phyloP scores from a whole-genome alignment of 2,113 vertebrate genomes.

The Nothoprocta pentlandii region DNA sequence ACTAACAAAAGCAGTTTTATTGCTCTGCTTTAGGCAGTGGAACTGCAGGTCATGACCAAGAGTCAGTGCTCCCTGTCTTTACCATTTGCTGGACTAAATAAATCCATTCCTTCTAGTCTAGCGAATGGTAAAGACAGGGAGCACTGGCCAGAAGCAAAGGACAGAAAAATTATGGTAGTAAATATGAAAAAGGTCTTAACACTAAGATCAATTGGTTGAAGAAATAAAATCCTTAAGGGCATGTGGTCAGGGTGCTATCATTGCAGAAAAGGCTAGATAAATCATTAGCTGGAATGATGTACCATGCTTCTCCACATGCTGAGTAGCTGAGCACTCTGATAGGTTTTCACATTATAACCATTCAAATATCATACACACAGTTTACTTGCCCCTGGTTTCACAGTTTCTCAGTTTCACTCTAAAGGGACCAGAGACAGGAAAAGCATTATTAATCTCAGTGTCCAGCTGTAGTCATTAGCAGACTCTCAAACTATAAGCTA shows the following conservation, averaged over 20 bases:
- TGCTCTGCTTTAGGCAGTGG: background rate
- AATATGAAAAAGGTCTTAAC: constrained; percentile 65
- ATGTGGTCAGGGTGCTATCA: background rate
- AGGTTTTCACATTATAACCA: background rate
- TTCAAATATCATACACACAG: background rate
- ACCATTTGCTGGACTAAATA: too few relatives aligned
- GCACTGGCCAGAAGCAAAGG: constrained; percentile 54
- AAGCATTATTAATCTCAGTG: background rate
- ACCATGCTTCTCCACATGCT: background rate
- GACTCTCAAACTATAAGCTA: background rate
- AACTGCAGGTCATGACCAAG: background rate
- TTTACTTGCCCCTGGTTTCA: background rate
- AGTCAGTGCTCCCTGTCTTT: too few relatives aligned
- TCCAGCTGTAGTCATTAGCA: background rate
- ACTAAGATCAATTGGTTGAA: constrained; percentile 52
- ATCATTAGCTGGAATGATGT: background rate
- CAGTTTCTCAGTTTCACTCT: background rate
- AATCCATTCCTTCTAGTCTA: constrained; percentile 17
- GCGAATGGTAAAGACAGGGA: constrained; percentile 26
- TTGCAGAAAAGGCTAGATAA: constrained; percentile 21
- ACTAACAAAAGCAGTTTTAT: background rate
- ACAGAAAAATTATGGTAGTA: constrained; percentile 39
- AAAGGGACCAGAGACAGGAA: background rate
- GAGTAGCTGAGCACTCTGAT: background rate
- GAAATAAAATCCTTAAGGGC: constrained; percentile 27